These are phyloP conservation scores for Andinoacara biseriatus DNA, from an alignment of 2,113 vertebrate genomes.

Conservation along the genomic window DNA sequence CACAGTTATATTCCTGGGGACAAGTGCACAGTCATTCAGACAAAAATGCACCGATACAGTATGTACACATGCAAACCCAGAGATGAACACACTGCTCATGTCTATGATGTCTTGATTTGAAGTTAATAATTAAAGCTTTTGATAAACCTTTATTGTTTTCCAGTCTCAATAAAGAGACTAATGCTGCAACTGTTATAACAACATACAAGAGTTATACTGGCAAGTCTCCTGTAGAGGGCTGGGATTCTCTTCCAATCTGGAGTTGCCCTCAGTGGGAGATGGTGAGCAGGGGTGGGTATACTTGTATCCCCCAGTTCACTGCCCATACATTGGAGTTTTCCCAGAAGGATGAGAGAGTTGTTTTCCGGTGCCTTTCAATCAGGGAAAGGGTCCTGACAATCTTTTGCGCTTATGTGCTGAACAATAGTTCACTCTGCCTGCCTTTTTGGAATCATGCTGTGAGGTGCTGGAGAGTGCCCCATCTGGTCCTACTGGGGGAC, in stretches of 20 bases:
- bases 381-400: neutral
- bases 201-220: too few relatives aligned
- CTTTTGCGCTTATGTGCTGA: neutral
- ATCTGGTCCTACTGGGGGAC: neutral
- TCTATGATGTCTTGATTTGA: neutral
- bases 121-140: too few relatives aligned
- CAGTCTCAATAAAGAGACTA: too few relatives aligned
- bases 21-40: constrained; percentile 17
- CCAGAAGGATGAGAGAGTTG: neutral
- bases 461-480: neutral
- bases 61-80: neutral
- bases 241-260: neutral
- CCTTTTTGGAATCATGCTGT: neutral
- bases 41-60: neutral
- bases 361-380: fast-evolving
- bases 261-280: neutral
- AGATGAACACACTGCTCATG: neutral
- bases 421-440: neutral
- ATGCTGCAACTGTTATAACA: too few relatives aligned
- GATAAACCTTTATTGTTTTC: too few relatives aligned
- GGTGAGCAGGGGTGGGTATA: neutral
- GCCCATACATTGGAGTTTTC: neutral
- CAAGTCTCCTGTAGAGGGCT: too few relatives aligned
- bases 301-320: neutral
- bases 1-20: constrained; percentile 5